Evolutionary conservation across 2,797 vertebrate species (phyloP).

Genomic region (Hyperoplus lanceolatus): DNA sequence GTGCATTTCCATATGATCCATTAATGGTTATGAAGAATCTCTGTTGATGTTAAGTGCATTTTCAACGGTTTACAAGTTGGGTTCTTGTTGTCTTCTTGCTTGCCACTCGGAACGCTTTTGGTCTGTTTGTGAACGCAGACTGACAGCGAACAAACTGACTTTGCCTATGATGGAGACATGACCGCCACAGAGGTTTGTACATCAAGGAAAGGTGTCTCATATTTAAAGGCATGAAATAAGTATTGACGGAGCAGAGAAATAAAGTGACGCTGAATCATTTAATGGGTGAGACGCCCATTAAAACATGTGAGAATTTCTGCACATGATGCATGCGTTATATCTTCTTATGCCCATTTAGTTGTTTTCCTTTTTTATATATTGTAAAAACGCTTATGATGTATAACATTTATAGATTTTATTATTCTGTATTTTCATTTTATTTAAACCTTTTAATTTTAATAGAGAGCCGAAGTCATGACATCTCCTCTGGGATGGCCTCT

Average conservation of each 20-base stretch:
- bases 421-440: too few species aligned
- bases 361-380: background rate
- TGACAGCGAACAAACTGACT: conserved; percentile 97
- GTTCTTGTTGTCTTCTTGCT: conserved; percentile 87
- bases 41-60: conserved; percentile 29
- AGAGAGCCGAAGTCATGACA: background rate
- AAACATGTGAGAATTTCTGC: conserved; percentile 26
- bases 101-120: conserved; percentile 84
- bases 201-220: background rate
- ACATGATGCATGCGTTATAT: conserved; percentile 29
- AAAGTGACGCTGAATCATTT: background rate
- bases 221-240: conserved; percentile 32
- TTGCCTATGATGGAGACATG: conserved; percentile 94
- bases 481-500: background rate
- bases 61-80: conserved; percentile 81
- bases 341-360: conserved; percentile 5
- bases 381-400: too few species aligned
- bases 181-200: conserved; percentile 96
- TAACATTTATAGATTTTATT: too few species aligned
- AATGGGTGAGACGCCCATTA: background rate
- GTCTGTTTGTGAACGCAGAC: conserved; percentile 88
- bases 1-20: conserved; percentile 78
- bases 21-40: conserved; percentile 61
- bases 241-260: background rate
- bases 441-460: background rate